Base-by-base conservation (phyloP, 2,888 invertebrate species). In the Piscicola geometra region DNA sequence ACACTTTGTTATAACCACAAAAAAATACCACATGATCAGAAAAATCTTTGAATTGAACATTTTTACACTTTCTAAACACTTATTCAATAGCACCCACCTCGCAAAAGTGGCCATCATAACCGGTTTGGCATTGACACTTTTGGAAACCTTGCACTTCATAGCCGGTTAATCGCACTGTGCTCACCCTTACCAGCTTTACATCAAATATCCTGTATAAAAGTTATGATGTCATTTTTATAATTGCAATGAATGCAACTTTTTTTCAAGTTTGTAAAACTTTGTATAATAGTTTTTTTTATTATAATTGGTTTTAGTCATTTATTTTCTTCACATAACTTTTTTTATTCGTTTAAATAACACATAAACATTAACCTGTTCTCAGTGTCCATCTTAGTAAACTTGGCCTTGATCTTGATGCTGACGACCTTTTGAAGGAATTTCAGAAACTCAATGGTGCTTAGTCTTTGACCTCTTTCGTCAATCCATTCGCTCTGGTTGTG, bases 371-470 rank as follows among this genome's bases (percentile, higher is more conserved):
- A 56, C 60, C 60, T 25, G 25, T 56, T 21, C 5, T 25, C n/a
- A 21, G 60, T 56, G 60, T 56, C 60, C 3, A 18, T 3, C n/a
- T 18, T 5, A n/a, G 60, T 56, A 3, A 56, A n/a, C n/a, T 56
- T 56, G 5, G 60, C 60, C 25, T 56, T 56, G n/a, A 56, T 25
- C 60, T 56, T 56, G 60, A 56, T 56, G 60, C 60, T 56, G n/a
- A 18, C 25, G n/a, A 56, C 60, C 3, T 56, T n/a, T 5, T 56
- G 9, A 9, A 56, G 25, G n/a, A 56, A 15, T 3, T 5, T n/a
- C 60, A 56, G n/a, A 21, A 56, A 56, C 25, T 56, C 60, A 18
- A 15, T 25, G 25, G 60, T 21, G n/a, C 3, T 56, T 5, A 21
- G 25, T 5, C 5, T 56, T 9, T 56, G n/a, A 56, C 60, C 60